Base-by-base conservation (phyloP, 2,113 vertebrate species). In the Murina feae region DNA sequence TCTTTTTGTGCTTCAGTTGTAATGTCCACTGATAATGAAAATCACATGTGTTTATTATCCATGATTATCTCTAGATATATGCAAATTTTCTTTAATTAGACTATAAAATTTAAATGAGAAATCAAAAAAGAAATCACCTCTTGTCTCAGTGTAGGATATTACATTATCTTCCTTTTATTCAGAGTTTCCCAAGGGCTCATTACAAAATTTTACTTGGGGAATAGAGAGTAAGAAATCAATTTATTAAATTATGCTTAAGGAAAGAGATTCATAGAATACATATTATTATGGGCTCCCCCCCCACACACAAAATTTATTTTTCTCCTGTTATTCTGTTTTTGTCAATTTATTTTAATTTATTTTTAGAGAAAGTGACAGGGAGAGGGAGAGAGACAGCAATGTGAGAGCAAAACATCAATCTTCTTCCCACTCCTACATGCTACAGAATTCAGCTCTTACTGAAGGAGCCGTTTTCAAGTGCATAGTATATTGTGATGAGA, bases 61-160 rank as follows among this genome's bases (percentile, higher is more conserved):
- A 6, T 60, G 44, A 94, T 96, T 96, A 82, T 86, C 47, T 94
- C 69, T 80, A 96, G 80, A 86, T 74, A 95, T 49, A 66, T 87
- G 58, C 69, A 9, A 42, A 83, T 91, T 92, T 96, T 80, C 44
- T 96, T 85, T 80, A 90, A 97, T 96, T 96, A 95, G n/a, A 91
- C 75, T 49, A 83, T 3, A 11, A 97, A 92, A 72, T 47, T 92
- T 94, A 96, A 95, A 94, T 88, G 53, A 25, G 89, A 92, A 83
- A 86, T 86, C 25, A 91, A 89, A 93, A 93, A 58, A 30, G 44
- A 97, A 96, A 90, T 82, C 86, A 96, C 3, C 51, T 90, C 74
- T 86, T 88, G n/a, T 94, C 63, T 81, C 66, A 60, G 21, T 83
- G 11, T 35, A 72, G 2, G 32, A n/a, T 83, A 93, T 58, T 51